phyloP scores from a whole-genome alignment of 2,888 invertebrate species.

The Drosophila robusta region DNA sequence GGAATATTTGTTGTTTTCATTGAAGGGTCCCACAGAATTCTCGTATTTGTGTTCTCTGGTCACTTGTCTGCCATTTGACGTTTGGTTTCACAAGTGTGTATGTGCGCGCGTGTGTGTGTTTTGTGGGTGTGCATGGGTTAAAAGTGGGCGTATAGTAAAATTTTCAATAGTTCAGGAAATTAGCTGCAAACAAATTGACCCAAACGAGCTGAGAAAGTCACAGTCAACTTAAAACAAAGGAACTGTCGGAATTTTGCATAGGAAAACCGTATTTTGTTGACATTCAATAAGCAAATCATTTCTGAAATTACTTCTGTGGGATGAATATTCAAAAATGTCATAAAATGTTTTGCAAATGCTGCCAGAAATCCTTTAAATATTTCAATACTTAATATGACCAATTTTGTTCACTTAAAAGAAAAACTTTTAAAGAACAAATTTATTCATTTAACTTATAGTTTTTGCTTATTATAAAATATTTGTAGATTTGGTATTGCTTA shows the following conservation, averaged over 20 bases:
- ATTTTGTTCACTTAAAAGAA: no score
- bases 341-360: no score
- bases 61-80: slow-evolving; percentile 61
- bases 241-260: background rate
- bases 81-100: slow-evolving; percentile 26
- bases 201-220: slow-evolving; percentile 6
- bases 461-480: no score
- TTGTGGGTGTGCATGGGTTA: background rate
- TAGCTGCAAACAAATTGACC: slow-evolving; percentile 59
- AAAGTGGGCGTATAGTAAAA: slow-evolving; percentile 21
- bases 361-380: background rate
- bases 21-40: slow-evolving; percentile 38
- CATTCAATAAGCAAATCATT: background rate
- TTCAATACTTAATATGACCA: no score
- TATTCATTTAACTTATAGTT: no score
- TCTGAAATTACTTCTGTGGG: background rate
- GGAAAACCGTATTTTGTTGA: background rate
- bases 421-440: no score
- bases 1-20: slow-evolving; percentile 40
- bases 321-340: no score
- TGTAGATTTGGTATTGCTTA: no score
- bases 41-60: slow-evolving; percentile 51
- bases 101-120: background rate
- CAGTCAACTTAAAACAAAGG: slow-evolving; percentile 15
- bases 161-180: slow-evolving; percentile 52